phyloP scores from a whole-genome alignment of 2,113 vertebrate species.

The Pandion haliaetus region DNA sequence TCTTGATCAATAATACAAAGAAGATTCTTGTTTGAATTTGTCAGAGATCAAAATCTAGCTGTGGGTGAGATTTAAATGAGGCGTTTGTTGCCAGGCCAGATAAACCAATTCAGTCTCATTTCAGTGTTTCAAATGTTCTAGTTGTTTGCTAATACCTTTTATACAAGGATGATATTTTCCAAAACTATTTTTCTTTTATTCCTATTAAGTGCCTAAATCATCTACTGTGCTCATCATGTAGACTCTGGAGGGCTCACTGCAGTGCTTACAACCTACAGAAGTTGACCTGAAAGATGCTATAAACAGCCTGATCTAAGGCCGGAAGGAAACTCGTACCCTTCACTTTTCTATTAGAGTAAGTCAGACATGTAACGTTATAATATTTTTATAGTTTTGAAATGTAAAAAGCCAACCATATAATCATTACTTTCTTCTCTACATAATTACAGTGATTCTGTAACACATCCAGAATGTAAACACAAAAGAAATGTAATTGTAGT shows the following conservation, averaged over 20 bases:
- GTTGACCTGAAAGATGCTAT: background rate
- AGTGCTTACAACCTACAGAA: background rate
- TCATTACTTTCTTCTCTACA: slow-evolving; percentile 39
- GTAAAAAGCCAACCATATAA: slow-evolving; percentile 49
- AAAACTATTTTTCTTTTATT: background rate
- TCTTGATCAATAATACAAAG: background rate
- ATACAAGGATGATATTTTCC: background rate
- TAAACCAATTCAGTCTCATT: background rate
- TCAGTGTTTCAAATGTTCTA: background rate
- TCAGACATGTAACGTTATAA: background rate
- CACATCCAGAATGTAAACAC: slow-evolving; percentile 57
- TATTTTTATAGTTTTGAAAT: slow-evolving; percentile 52
- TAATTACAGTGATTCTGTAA: slow-evolving; percentile 73
- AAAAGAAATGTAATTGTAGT: slow-evolving; percentile 39
- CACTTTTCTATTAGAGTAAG: background rate
- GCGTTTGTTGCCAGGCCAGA: background rate
- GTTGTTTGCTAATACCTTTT: background rate
- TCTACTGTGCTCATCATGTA: background rate
- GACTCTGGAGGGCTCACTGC: background rate
- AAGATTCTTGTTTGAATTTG: background rate
- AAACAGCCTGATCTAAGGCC: background rate
- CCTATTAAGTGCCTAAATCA: background rate
- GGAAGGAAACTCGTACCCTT: background rate
- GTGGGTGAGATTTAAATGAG: background rate
- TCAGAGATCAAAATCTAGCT: background rate